Evolutionary conservation across 1,140 invertebrate species (phyloP).

Genomic region (Anastatus disparis): DNA sequence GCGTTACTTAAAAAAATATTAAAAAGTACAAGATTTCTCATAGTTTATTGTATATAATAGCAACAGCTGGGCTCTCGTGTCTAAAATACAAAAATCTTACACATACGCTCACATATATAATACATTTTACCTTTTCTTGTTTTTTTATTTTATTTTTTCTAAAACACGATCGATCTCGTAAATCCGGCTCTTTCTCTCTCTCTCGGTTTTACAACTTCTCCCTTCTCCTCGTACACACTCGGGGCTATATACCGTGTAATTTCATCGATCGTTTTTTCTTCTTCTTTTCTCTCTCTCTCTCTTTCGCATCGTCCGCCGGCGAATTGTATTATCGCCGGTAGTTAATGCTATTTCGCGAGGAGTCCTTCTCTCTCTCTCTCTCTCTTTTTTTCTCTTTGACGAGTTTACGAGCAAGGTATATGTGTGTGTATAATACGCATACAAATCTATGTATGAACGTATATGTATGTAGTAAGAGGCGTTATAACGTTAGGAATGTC

Average conservation of each 20-base stretch:
- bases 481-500: slow-evolving; percentile 36
- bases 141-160: too few relatives aligned
- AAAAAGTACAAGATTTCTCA: slow-evolving; percentile 1
- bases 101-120: too few relatives aligned
- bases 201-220: slow-evolving; percentile 10
- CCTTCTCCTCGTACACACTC: slow-evolving; percentile 3
- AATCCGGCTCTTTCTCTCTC: slow-evolving; percentile 17
- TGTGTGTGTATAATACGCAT: too few relatives aligned
- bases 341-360: slow-evolving; percentile 66
- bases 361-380: slow-evolving; percentile 39
- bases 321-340: slow-evolving; percentile 66
- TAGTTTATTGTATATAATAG: too few relatives aligned
- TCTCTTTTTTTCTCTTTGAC: slow-evolving; percentile 52
- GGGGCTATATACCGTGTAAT: slow-evolving; percentile 37
- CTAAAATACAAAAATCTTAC: slow-evolving; percentile 16
- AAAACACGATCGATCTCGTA: slow-evolving; percentile 37
- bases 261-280: slow-evolving; percentile 38
- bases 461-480: background rate
- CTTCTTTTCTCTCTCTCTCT: slow-evolving; percentile 20
- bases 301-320: slow-evolving; percentile 48
- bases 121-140: too few relatives aligned
- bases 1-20: too few relatives aligned
- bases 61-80: too few relatives aligned
- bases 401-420: slow-evolving; percentile 64
- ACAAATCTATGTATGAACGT: slow-evolving; percentile 41